Evolutionary conservation across 2,113 vertebrate species (phyloP).

Genomic region (Platanista minor): DNA sequence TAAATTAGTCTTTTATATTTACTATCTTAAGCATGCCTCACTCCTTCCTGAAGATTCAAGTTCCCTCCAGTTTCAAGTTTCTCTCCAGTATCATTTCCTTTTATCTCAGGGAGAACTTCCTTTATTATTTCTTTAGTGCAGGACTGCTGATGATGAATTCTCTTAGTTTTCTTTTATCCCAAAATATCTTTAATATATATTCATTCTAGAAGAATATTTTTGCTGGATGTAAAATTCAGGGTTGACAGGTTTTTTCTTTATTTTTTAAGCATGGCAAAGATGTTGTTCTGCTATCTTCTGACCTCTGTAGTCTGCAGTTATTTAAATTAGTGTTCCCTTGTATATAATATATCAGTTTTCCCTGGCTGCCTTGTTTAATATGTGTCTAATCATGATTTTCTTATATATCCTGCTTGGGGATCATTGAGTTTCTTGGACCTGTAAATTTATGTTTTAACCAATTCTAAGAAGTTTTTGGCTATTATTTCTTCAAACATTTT

Average conservation of each 20-base stretch:
- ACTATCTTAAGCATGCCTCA: not conserved
- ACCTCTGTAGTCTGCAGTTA: not conserved
- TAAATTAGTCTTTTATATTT: not conserved
- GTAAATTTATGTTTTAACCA: not conserved
- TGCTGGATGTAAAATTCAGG: not conserved
- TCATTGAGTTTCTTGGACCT: not conserved
- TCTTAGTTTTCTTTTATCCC: not conserved
- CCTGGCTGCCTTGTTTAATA: not conserved
- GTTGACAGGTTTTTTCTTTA: not conserved
- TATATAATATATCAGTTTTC: not conserved
- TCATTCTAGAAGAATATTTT: not conserved
- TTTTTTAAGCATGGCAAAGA: not conserved
- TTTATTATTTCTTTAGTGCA: not conserved
- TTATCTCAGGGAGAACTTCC: not conserved
- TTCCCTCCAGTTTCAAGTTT: not conserved
- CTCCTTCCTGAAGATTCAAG: not conserved
- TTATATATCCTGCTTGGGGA: not conserved
- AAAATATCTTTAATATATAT: not conserved
- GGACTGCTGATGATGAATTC: not conserved
- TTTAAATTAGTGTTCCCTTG: not conserved
- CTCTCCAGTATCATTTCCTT: not conserved
- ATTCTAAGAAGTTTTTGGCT: not conserved
- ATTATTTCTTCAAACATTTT: not conserved
- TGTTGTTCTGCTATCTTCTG: not conserved
- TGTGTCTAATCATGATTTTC: not conserved